A percentile compares a stretch with the other conserved stretches of the same genome.
Conservation (phyloP, 2,797 vertebrate genomes). For the Moxostoma hubbsi region DNA sequence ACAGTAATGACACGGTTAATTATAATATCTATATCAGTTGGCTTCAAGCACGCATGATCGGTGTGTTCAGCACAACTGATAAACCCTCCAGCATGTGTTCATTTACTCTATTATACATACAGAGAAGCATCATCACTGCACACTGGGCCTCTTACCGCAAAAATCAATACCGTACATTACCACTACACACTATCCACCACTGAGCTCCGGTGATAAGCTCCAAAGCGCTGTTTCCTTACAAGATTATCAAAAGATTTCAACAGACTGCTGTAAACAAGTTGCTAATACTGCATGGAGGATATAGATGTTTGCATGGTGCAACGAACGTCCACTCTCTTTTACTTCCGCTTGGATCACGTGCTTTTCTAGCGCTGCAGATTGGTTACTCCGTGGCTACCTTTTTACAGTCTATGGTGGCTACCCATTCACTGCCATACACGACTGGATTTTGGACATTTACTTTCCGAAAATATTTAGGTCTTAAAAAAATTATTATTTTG, state of each 20-base stretch:
- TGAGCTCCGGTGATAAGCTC: not conserved
- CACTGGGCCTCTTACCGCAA: not conserved
- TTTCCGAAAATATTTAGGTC: too few relatives aligned
- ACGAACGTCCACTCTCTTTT: not conserved
- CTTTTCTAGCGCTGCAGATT: not conserved
- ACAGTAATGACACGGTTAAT: not conserved
- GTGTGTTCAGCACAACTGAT: not conserved
- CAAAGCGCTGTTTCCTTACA: not conserved
- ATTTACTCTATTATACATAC: not conserved
- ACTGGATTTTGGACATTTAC: too few relatives aligned
- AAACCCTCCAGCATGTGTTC: not conserved
- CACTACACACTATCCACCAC: not conserved
- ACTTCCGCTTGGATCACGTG: slow-evolving; percentile 23
- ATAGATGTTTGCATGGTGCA: not conserved
- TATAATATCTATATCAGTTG: not conserved
- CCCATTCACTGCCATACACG: too few relatives aligned
- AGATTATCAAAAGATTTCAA: too few relatives aligned
- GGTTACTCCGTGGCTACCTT: not conserved
- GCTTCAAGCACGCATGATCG: not conserved
- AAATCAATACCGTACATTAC: too few relatives aligned
- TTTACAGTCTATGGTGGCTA: too few relatives aligned
- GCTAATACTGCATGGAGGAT: not conserved
- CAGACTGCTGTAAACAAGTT: not conserved
- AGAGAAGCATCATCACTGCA: not conserved
- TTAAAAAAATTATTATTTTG: too few relatives aligned